Conservation (phyloP, 2,797 vertebrate genomes). For the Anas acuta region DNA sequence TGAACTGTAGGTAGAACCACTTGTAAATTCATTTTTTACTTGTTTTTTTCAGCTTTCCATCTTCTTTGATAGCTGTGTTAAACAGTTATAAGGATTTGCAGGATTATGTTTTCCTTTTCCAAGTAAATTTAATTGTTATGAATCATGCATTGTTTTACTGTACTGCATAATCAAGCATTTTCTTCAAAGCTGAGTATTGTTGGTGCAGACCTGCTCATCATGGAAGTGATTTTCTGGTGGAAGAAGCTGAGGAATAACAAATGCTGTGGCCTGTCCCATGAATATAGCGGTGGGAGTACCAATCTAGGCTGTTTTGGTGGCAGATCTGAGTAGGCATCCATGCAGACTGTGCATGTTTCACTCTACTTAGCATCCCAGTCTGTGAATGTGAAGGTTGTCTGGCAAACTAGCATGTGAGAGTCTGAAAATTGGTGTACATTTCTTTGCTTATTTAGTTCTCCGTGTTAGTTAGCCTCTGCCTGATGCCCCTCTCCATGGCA, state of each 20-base stretch:
- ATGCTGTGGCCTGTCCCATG: not conserved
- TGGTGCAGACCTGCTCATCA: not conserved
- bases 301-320: not conserved
- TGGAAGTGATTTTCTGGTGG: not conserved
- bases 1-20: not conserved
- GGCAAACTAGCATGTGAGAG: not conserved
- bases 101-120: constrained; percentile 4
- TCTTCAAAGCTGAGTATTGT: not conserved
- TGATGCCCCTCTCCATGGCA: not conserved
- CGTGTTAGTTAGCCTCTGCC: not conserved
- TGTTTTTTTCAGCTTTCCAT: not conserved
- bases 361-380: not conserved
- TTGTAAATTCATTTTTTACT: constrained; percentile 2
- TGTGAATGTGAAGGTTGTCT: not conserved
- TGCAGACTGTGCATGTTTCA: not conserved
- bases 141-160: not conserved
- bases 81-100: not conserved
- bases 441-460: not conserved
- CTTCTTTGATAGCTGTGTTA: not conserved
- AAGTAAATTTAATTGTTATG: not conserved
- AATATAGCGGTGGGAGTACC: not conserved
- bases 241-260: not conserved
- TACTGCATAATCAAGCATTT: not conserved
- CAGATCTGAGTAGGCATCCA: fast-evolving
- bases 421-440: not conserved